These are phyloP conservation scores for Desmodus rotundus DNA, from an alignment of 2,113 vertebrate genomes.

Conservation along the genomic window DNA sequence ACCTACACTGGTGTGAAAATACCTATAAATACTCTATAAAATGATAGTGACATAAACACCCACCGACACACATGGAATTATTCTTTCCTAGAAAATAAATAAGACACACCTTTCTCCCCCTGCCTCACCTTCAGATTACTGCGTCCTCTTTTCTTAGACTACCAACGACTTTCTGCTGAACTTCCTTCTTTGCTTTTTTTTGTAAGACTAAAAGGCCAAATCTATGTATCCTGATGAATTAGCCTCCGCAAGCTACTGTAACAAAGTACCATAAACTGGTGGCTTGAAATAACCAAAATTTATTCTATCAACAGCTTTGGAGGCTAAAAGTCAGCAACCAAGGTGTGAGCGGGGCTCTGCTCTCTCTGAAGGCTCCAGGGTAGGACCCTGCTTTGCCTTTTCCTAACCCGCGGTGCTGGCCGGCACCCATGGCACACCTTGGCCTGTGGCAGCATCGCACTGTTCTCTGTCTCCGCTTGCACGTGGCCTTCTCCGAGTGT, in stretches of 20 bases:
- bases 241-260: background rate
- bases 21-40: background rate
- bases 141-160: background rate
- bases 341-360: background rate
- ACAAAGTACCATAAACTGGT: background rate
- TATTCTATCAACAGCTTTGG: background rate
- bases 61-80: background rate
- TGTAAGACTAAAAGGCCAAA: background rate
- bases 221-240: background rate
- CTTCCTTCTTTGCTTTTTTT: background rate
- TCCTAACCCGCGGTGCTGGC: background rate
- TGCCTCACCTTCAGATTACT: background rate
- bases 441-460: background rate
- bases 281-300: background rate
- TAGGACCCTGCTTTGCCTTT: background rate
- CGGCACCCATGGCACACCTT: background rate
- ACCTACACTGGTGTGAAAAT: background rate
- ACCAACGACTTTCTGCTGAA: background rate
- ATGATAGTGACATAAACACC: background rate
- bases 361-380: accelerated
- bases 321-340: background rate
- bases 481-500: background rate
- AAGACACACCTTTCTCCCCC: background rate
- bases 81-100: background rate
- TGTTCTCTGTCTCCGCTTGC: background rate